Evolutionary conservation across 2,113 vertebrate genomes (phyloP), one percentile per base, ranked within the genome.

Genomic region (Syrrhaptes paradoxus): DNA sequence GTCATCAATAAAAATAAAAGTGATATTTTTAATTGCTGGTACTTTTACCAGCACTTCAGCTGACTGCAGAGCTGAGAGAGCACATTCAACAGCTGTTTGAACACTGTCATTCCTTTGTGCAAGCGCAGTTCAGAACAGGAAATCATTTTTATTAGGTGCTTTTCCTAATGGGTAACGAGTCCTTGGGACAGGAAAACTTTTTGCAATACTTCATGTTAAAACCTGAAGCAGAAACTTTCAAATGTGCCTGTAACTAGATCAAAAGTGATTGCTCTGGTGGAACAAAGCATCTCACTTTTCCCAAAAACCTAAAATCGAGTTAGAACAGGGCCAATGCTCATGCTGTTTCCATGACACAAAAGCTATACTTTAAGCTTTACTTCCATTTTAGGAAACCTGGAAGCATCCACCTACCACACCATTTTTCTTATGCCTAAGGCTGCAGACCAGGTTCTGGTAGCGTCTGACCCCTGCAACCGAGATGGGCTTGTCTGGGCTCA

Each of bases 1-100:
- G 1, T 63, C 78, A 74, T 29, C 93, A 91, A 82, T 38, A 76
- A 73, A 89, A 87, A 74, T 20, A 81, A 78, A 86, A 78, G 65
- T 7, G 41, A 13, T 62, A 36, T 90, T 91, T 93, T 81, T 77
- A 94, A 93, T 82, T 85, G 85, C 85, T 91, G 49, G 51, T 62
- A 4, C 76, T 93, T 91, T 66, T 81, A 25, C 55, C 73, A 62
- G 65, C 0, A 1, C 55, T 51, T 48, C 68, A 43, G 26, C 5
- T n/a, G 46, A 34, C 51, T 25, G 48, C 65, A 36, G 82, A 71
- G 83, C 61, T 58, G 59, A 11, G 29, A 88, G 79, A 46, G 55
- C 51, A 54, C 73, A 41, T 48, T 38, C 72, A 70, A 32, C 76
- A 94, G 90, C 51, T 85, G 80, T 70, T 65, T 87, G 85, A 87